Evolutionary conservation across 1,140 invertebrate genomes (phyloP), one percentile per base, ranked within the genome.

Genomic region (Halyomorpha halys): DNA sequence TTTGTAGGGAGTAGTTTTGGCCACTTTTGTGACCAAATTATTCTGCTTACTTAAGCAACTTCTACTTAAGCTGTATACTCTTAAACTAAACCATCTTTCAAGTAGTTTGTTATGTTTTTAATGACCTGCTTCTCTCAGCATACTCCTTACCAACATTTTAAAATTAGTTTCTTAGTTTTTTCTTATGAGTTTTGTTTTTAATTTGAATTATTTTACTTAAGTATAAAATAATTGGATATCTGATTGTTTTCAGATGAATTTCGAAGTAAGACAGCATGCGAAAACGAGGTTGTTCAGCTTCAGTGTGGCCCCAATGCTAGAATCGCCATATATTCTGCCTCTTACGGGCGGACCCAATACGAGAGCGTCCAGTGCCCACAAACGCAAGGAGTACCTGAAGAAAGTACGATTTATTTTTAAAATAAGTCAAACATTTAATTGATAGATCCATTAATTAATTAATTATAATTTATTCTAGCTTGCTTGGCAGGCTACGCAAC

Each of bases 301-400:
- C 81, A 83, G 69, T 91, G 90, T 75, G 85, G 87, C 74, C 86
- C 87, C 23, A 86, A 87, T 72, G 84, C 85, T 1, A 81, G 92
- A 70, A 85, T 97, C 8, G 91, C 90, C 19, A 86, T 97, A 67
- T 94, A 91, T 76, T 91, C 89, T 45, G 91, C 91, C 9, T 87
- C 86, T 71, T 97, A 90, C 74, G 91, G 92, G 11, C 81, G 91
- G 63, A 91, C 89, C 0, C 86, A 90, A 73, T 89, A 90, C 71
- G 90, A 92, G 70, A 91, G 87, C 64, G 82, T 90, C 67, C 86
- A 91, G 70, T 96, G 92, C 76, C 89, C 90, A 3, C 88, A 93
- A 72, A 86, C 87, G 1, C 81, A 83, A 70, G 88, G 87, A 21
- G 87, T 91, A 65, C 83, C 85, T 51, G 90, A 93, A 75, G 90